Evolutionary conservation across 2,888 invertebrate species (phyloP), one percentile per base, ranked within the genome.

Genomic region (Apomyelois bistriatella): DNA sequence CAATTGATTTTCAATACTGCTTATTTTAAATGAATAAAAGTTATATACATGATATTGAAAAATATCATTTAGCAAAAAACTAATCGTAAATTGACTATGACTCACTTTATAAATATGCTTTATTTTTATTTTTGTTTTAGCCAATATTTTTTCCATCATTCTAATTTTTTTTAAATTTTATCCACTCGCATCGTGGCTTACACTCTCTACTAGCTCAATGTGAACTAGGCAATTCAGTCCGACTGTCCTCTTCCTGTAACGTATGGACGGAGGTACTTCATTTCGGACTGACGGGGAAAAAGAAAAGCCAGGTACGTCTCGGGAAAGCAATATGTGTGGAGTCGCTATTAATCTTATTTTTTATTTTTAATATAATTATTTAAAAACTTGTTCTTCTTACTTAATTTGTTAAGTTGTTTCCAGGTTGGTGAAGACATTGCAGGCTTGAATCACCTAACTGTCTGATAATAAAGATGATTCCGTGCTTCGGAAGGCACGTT

Each of bases 191-290:
- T 15, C 9, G 10, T n/a, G 4, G 16, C 46, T 46, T 10, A 8
- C 6, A 7, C 9, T 12, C 16, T 10, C 32, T 16, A 35, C 46
- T 46, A 9, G 32, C 32, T 1, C 16, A 46, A 15, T 32, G 16
- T 46, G 46, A 46, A 16, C 46, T 15, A 15, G 13, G 10, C 79
- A 74, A 80, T 79, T 76, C 74, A 75, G 68, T 75, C 77, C 3
- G 74, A 74, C 77, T 80, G 85, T 84, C 82, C 85, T 82, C 82
- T 83, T 85, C 82, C 84, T 80, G 68, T 76, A 78, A 78, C 80
- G 84, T 81, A 80, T 81, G 82, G 79, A 78, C 78, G 72, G 66
- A 77, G 81, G 75, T 82, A 82, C 86, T 87, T 86, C 86, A 83
- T 86, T 85, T 79, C 72, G 77, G 78, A 81, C 76, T 76, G 84